Evolutionary conservation across 2,113 vertebrate species (phyloP), one percentile per base, ranked within the genome.

Genomic region (Xiphophorus maculatus): DNA sequence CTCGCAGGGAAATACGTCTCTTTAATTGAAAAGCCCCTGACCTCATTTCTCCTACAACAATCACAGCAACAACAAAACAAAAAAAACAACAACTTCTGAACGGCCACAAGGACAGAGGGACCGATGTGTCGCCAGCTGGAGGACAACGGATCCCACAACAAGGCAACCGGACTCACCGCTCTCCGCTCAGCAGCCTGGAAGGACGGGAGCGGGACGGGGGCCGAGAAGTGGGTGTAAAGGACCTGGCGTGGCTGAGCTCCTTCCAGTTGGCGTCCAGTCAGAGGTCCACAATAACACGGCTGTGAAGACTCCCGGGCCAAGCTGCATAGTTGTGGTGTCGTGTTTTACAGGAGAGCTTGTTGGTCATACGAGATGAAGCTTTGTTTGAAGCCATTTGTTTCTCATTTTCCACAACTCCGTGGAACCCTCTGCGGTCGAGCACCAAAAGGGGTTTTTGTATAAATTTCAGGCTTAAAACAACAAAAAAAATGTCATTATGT

Each of bases 381-480:
- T 85, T 73, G 85, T 75, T 51, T 44, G 25, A 67, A 84, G 22
- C 63, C 89, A 92, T 92, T 93, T 93, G 90, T 89, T 92, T 92
- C 83, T 86, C 63, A 86, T 93, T 93, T 90, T 76, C 77, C 54
- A 29, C 25, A 25, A 54, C 71, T 79, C 80, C 27, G 68, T 68
- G 10, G 79, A 84, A 83, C 81, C 74, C 67, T 40, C 29, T 83
- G 88, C 19, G 84, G 85, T 83, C 25, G 8, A 32, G 73, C 82
- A 76, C 69, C 77, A 14, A 68, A 68, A 74, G 84, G 65, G 30
- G 35, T 37, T 71, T 87, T 84, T 86, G 84, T 89, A 88, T 83
- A 71, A 85, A 75, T 80, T 82, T 84, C 79, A 71, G 77, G 76
- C 72, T 66, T 73, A 64, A 84, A 63, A 32, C 22, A 37, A 33